These are phyloP conservation scores for Bombus waltoni DNA, from an alignment of 1,140 invertebrate genomes.

Conservation along the genomic window DNA sequence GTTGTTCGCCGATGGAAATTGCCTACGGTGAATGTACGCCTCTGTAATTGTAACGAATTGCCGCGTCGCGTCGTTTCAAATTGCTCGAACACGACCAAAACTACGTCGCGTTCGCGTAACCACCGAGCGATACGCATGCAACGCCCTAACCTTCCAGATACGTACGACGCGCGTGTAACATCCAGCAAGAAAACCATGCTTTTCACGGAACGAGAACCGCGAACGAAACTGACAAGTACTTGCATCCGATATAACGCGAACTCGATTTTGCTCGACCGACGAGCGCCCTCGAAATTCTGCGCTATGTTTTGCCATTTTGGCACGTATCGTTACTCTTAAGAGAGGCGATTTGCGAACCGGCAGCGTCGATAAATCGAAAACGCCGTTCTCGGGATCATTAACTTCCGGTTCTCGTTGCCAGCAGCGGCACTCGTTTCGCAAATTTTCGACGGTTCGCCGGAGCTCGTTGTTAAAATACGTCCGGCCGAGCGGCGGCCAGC, in stretches of 20 bases:
- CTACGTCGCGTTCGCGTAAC: too few relatives aligned
- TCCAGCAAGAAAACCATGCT: too few relatives aligned
- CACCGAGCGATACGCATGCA: too few relatives aligned
- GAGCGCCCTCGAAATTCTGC: not conserved
- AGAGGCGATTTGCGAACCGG: not conserved
- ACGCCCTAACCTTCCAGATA: too few relatives aligned
- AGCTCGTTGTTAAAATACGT: conserved; percentile 35
- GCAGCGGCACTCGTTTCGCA: not conserved
- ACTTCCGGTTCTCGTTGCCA: not conserved
- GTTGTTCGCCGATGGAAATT: not conserved
- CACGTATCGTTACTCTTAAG: not conserved
- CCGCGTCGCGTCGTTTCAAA: not conserved
- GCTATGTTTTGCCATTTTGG: not conserved
- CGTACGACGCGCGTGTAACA: too few relatives aligned
- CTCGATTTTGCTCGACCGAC: too few relatives aligned
- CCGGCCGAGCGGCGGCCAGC: not conserved
- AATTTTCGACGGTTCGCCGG: conserved; percentile 4
- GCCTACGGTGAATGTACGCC: conserved; percentile 8
- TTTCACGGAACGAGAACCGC: too few relatives aligned
- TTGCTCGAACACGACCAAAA: not conserved
- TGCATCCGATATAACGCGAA: too few relatives aligned
- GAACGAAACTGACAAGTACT: too few relatives aligned
- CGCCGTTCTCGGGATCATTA: not conserved
- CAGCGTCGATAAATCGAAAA: conserved; percentile 39
- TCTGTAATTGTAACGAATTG: conserved; percentile 29